A percentile compares a stretch with the other conserved stretches of the same genome.
These are phyloP conservation scores for cattle (Bos taurus) DNA, from an alignment of 2,113 vertebrate genomes.

Conservation along the genomic window DNA sequence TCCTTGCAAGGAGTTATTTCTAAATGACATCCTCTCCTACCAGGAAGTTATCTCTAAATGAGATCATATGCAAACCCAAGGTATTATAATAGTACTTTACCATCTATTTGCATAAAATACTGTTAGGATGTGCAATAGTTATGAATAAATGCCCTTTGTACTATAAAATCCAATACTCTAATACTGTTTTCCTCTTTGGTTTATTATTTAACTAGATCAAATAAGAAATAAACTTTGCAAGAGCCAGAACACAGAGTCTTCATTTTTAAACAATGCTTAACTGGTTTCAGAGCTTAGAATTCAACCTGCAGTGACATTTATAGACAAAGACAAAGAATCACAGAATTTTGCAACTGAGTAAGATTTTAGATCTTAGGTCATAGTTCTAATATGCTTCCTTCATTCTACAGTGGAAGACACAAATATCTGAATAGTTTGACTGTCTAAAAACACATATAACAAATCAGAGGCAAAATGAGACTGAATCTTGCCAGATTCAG, in stretches of 20 bases:
- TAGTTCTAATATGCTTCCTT: background rate
- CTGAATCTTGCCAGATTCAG: background rate
- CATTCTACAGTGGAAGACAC: background rate
- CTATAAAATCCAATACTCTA: background rate
- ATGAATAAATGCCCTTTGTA: conserved; percentile 40
- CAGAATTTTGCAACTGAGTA: background rate
- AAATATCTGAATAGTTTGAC: background rate
- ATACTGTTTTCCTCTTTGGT: conserved; percentile 15
- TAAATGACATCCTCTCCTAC: background rate
- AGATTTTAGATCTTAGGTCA: background rate
- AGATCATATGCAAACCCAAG: conserved; percentile 2
- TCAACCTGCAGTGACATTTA: background rate
- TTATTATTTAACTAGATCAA: conserved; percentile 39
- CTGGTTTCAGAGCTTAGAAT: background rate
- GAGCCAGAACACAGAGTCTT: background rate
- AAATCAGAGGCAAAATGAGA: background rate
- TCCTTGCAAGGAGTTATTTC: background rate
- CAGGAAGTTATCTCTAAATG: conserved; percentile 28
- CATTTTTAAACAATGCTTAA: conserved; percentile 2
- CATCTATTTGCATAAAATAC: conserved; percentile 45
- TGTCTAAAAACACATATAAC: background rate
- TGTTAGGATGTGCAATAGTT: background rate
- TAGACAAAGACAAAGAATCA: background rate
- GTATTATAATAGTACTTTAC: conserved; percentile 5
- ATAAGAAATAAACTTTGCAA: background rate